These are phyloP conservation scores for Torymus aiolomorphi DNA, from an alignment of 2,888 invertebrate genomes.

Conservation along the genomic window DNA sequence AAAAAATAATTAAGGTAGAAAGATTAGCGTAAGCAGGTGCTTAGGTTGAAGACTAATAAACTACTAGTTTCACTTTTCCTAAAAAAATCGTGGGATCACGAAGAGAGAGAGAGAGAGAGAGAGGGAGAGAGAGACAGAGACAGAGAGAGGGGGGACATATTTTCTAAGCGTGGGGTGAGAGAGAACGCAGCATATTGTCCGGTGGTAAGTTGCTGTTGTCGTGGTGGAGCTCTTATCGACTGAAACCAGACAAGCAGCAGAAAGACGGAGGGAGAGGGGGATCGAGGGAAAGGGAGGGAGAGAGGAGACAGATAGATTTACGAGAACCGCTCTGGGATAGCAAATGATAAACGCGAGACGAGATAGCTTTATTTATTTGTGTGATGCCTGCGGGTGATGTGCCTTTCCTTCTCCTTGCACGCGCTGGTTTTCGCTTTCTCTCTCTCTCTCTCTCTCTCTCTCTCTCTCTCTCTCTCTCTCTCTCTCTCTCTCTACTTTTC, in stretches of 20 bases:
- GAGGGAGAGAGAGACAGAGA: slow-evolving; percentile 25
- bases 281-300: slow-evolving; percentile 12
- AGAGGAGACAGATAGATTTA: slow-evolving; percentile 75
- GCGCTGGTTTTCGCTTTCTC: neutral
- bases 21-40: slow-evolving; percentile 52
- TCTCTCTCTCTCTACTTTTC: too few relatives aligned
- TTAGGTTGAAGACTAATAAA: slow-evolving; percentile 21
- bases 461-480: slow-evolving; percentile 16
- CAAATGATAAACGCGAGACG: slow-evolving; percentile 79
- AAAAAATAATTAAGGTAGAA: slow-evolving; percentile 41
- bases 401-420: slow-evolving; percentile 27
- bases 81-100: neutral
- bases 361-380: slow-evolving; percentile 82
- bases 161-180: slow-evolving; percentile 61
- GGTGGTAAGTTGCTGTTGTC: slow-evolving; percentile 65
- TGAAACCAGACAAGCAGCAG: slow-evolving; percentile 45
- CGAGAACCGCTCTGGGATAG: slow-evolving; percentile 76
- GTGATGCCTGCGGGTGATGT: slow-evolving; percentile 74
- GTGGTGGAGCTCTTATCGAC: slow-evolving; percentile 61
- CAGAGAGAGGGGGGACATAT: too few relatives aligned
- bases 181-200: slow-evolving; percentile 69
- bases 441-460: slow-evolving; percentile 24
- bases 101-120: neutral
- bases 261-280: slow-evolving; percentile 1
- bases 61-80: neutral